phyloP scores from a whole-genome alignment of 2,888 invertebrate genomes.

The Caenorhabditis sp. region DNA sequence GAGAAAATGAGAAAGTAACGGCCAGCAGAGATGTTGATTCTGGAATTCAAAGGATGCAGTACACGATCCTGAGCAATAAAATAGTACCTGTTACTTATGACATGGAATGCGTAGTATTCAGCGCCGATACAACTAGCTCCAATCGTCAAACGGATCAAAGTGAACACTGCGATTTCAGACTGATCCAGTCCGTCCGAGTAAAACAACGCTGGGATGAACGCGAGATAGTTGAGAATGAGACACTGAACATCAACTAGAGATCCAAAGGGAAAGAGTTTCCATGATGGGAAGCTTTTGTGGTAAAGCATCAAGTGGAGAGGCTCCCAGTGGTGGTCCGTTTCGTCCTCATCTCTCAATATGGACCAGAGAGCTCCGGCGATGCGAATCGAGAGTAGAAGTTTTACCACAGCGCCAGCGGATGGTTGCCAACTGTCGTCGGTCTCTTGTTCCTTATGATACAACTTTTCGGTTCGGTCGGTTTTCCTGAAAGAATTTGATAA shows the following conservation, averaged over 20 bases:
- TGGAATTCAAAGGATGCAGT: background rate
- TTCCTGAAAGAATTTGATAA: background rate
- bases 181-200: background rate
- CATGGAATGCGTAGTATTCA: background rate
- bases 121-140: background rate
- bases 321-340: background rate
- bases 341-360: background rate
- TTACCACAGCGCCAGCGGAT: background rate
- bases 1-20: background rate
- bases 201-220: no score
- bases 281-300: background rate
- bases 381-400: background rate
- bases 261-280: no score
- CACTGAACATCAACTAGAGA: background rate
- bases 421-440: background rate
- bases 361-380: constrained; percentile 6
- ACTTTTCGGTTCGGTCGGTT: constrained; percentile 38
- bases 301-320: background rate
- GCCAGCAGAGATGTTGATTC: background rate
- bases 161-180: background rate
- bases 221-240: background rate
- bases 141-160: background rate
- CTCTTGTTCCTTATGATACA: background rate
- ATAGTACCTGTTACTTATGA: background rate
- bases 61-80: no score